Evolutionary conservation across 2,888 invertebrate genomes (phyloP).

Genomic region (Gerosis bhagava): DNA sequence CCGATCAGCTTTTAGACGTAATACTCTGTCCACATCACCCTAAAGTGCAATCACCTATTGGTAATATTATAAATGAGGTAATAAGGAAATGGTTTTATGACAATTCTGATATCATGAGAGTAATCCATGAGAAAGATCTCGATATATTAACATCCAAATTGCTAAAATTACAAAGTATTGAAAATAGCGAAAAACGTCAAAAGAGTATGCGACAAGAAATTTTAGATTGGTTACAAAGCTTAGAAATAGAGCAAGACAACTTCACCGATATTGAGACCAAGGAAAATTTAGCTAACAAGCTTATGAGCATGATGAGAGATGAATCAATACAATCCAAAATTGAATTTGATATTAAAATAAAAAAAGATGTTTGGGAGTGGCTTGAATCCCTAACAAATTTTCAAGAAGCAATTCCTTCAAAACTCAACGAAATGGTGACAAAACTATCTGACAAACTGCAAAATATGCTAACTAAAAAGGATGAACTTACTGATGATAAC

Average conservation of each 20-base stretch:
- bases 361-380: constrained; percentile 19
- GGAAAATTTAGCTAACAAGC: constrained; percentile 17
- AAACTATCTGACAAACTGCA: constrained; percentile 32
- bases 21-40: not conserved
- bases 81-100: constrained; percentile 13
- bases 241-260: not conserved
- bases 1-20: constrained; percentile 1
- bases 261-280: constrained; percentile 5
- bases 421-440: too few species aligned
- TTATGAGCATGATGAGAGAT: constrained; percentile 10
- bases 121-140: too few species aligned
- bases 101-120: too few species aligned
- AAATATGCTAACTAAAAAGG: constrained; percentile 25
- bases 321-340: not conserved
- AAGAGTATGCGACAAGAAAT: constrained; percentile 16
- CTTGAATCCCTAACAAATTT: constrained; percentile 7
- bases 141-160: constrained; percentile 4
- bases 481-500: constrained; percentile 27
- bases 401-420: too few species aligned
- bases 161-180: constrained; percentile 1
- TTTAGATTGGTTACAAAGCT: constrained; percentile 7
- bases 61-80: not conserved
- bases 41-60: not conserved
- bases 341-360: not conserved
- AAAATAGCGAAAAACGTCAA: constrained; percentile 4